These are phyloP conservation scores for Myotis lucifugus DNA, from an alignment of 2,113 vertebrate species.

Conservation along the genomic window DNA sequence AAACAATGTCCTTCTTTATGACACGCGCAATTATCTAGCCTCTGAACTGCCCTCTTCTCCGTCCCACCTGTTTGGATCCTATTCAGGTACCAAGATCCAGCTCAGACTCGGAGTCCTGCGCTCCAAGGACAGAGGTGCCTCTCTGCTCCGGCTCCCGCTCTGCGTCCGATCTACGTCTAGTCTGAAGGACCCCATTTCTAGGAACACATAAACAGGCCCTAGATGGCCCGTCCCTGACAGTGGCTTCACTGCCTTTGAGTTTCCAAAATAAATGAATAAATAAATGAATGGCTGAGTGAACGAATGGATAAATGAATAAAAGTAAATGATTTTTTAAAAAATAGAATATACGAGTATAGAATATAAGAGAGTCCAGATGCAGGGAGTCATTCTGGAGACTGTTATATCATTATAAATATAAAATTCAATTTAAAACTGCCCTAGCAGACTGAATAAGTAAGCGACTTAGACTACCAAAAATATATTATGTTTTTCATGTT, in stretches of 20 bases:
- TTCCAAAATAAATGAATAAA: neutral
- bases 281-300: neutral
- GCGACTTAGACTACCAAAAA: conserved; percentile 7
- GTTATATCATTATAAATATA: neutral
- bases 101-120: neutral
- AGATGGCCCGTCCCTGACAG: neutral
- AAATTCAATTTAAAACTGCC: neutral
- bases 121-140: neutral
- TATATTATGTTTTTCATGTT: neutral
- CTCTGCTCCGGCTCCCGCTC: neutral
- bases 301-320: neutral
- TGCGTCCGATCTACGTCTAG: neutral
- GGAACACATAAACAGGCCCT: neutral
- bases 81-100: neutral
- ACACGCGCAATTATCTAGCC: neutral
- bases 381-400: neutral
- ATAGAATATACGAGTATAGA: neutral
- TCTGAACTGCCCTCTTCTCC: neutral
- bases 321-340: neutral
- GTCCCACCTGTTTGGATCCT: neutral
- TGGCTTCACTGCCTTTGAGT: neutral
- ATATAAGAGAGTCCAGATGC: neutral
- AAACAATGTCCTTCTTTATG: neutral
- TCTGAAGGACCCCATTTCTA: neutral
- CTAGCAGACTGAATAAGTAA: neutral